phyloP scores from a whole-genome alignment of 2,888 invertebrate genomes.

The Acleris sparsana region DNA sequence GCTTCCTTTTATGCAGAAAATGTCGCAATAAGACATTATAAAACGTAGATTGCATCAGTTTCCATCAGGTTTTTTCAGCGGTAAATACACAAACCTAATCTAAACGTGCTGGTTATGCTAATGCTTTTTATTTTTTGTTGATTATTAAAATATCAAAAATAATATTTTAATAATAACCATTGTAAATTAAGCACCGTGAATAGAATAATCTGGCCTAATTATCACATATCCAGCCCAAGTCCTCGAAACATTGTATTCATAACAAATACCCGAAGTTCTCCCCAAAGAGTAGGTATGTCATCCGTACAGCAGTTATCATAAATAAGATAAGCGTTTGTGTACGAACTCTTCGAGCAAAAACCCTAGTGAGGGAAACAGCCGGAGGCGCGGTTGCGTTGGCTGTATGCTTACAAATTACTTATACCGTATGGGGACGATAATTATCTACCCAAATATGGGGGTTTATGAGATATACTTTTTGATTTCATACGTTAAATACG shows the following conservation, averaged over 20 bases:
- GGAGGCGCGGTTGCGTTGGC: conserved; percentile 60
- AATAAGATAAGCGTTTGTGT: conserved; percentile 70
- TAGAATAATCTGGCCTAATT: conserved; percentile 33
- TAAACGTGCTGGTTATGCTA: no score
- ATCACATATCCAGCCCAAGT: conserved; percentile 28
- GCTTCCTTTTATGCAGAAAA: neutral
- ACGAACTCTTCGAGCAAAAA: conserved; percentile 60
- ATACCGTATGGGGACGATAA: conserved; percentile 37
- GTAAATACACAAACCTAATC: no score
- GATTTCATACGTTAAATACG: no score
- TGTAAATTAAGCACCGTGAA: conserved; percentile 13
- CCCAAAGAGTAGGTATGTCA: conserved; percentile 56
- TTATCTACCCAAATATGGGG: conserved; percentile 28
- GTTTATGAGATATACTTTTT: conserved; percentile 3
- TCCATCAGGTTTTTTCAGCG: no score
- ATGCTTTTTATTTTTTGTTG: no score
- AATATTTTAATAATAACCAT: conserved; percentile 8
- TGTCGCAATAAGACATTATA: no score
- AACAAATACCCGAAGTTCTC: conserved; percentile 50
- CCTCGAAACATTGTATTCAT: conserved; percentile 37
- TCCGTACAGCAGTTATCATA: conserved; percentile 60
- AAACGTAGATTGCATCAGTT: no score
- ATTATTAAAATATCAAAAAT: no score
- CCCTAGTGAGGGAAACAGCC: conserved; percentile 56
- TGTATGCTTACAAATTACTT: conserved; percentile 43